Percentiles rank a stretch among this genome's conserved stretches.
These are phyloP conservation scores for Hyaena hyaena DNA, from an alignment of 2,113 vertebrate genomes.

Conservation along the genomic window DNA sequence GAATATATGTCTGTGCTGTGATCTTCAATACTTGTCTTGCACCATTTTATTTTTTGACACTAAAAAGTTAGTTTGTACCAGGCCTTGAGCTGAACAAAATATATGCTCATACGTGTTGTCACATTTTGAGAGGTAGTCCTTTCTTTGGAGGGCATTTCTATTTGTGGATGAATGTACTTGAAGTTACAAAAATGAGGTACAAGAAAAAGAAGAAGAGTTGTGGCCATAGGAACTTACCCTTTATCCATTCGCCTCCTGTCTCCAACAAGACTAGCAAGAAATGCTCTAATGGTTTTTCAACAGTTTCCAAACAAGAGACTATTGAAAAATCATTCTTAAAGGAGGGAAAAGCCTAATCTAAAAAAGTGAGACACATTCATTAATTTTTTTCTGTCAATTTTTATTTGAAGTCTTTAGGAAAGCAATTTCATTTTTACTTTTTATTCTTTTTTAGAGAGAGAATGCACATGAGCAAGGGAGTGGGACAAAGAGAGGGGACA, in stretches of 20 bases:
- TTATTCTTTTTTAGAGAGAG: too few species aligned
- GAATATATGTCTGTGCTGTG: constrained; percentile 50
- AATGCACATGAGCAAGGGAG: too few species aligned
- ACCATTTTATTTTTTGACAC: constrained; percentile 65
- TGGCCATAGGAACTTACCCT: background rate
- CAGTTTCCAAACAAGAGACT: background rate
- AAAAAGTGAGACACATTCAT: background rate
- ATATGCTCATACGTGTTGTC: background rate
- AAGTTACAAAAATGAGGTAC: background rate
- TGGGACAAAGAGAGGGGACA: too few species aligned
- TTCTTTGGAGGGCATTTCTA: constrained; percentile 34
- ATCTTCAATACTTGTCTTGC: constrained; percentile 38
- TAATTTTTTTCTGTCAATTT: background rate
- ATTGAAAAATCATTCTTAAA: constrained; percentile 36
- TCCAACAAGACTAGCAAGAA: background rate
- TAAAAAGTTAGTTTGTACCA: constrained; percentile 52
- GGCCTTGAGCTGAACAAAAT: constrained; percentile 59
- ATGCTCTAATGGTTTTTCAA: background rate
- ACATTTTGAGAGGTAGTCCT: constrained; percentile 11
- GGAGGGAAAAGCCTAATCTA: background rate
- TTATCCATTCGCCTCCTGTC: background rate
- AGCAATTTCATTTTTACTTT: constrained; percentile 19
- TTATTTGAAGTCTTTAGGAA: background rate
- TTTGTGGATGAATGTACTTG: constrained; percentile 19
- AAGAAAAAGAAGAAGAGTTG: background rate